Evolutionary conservation across 1,140 invertebrate genomes (phyloP), one percentile per base, ranked within the genome.

Genomic region (Phymorhynchus buccinoides): DNA sequence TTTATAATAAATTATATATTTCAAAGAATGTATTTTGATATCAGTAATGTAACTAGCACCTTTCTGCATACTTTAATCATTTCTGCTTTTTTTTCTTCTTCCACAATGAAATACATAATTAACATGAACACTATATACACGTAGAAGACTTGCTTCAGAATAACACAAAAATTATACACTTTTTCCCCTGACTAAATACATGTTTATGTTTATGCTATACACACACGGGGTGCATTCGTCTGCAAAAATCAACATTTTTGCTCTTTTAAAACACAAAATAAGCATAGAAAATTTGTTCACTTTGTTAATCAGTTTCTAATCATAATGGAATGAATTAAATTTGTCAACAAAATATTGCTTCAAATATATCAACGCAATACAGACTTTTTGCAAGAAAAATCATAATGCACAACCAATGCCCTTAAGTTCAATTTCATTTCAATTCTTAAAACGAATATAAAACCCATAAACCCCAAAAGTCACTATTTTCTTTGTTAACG

Each of bases 321-420:
- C 22, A 62, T 7, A 71, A 32, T 71, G 68, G 68, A 71, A 71
- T 71, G 68, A 71, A 71, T 71, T 35, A 71, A 35, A 35, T 18
- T 71, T 71, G 35, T 71, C 68, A 71, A 71, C 68, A 71, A 71
- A 71, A 71, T 71, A 37, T 35, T 71, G 30, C 14, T 71, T 12
- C 30, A 71, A n/a, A 35, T 12, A 32, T 35, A 35, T 12, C 48
- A 52, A 22, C 22, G 48, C 9, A 32, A 35, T 35, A 14, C 68
- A 71, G 16, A 37, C 9, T 1, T 71, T 71, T 32, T 71, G 30
- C 35, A 32, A 35, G 3, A 18, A 71, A 35, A 7, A 32, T 32
- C n/a, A 35, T 71, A 12, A n/a, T 35, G 4, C 30, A 32, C 30
- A 71, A 37, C 68, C 30, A 35, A 71, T 35, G 68, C 30, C 68